phyloP scores from a whole-genome alignment of 2,888 invertebrate species.

The Dryobotodes eremita region DNA sequence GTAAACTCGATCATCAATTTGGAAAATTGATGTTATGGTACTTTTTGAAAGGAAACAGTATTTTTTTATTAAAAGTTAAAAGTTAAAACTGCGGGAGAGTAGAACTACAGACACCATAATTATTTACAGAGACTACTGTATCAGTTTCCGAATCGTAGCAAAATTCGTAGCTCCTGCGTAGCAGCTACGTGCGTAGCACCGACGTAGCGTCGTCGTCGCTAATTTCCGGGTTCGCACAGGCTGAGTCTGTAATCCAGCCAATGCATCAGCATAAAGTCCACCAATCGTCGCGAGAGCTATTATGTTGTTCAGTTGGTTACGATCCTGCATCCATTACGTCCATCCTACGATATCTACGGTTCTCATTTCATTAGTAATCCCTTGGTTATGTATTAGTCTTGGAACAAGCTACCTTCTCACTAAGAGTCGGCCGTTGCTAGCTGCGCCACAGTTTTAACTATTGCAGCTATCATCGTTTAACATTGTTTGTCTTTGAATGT shows the following conservation, averaged over 20 bases:
- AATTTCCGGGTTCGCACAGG: slow-evolving; percentile 20
- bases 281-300: slow-evolving; percentile 43
- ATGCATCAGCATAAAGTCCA: slow-evolving; percentile 45
- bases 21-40: background rate
- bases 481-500: too few species aligned
- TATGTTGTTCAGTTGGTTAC: slow-evolving; percentile 25
- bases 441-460: too few species aligned
- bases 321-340: background rate
- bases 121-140: background rate
- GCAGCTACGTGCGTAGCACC: background rate
- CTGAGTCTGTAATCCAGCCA: slow-evolving; percentile 48
- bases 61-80: too few species aligned
- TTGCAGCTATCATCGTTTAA: too few species aligned
- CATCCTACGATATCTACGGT: background rate
- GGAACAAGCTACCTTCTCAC: too few species aligned
- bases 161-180: slow-evolving; percentile 5
- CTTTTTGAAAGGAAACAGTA: background rate
- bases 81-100: background rate
- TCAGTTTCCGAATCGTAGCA: slow-evolving; percentile 1
- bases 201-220: slow-evolving; percentile 33
- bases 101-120: too few species aligned
- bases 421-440: too few species aligned
- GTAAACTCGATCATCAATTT: background rate
- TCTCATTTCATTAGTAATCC: background rate
- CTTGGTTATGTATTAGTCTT: too few species aligned